Percentiles rank a stretch among this genome's conserved stretches.
Evolutionary conservation across 2,113 vertebrate genomes (phyloP).

Genomic region (Pteruthius melanotis): DNA sequence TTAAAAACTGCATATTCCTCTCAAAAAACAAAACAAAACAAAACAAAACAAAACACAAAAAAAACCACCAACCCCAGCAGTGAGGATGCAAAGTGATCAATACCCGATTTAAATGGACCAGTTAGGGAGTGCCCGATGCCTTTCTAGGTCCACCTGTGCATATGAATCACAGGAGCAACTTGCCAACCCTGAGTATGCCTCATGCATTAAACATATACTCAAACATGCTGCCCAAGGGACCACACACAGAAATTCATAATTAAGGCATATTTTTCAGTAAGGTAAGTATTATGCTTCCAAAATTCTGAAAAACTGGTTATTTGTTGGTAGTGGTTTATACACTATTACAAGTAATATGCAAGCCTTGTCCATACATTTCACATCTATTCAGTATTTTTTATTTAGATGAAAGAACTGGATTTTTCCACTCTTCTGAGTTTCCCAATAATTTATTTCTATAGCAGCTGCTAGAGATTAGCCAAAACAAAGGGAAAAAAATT

Average conservation of each 20-base stretch:
- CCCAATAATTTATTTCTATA: neutral
- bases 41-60: too few species aligned
- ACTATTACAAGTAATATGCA: neutral
- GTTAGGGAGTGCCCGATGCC: neutral
- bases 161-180: neutral
- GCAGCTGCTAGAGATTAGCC: neutral
- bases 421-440: neutral
- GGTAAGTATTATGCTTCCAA: neutral
- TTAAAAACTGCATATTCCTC: neutral
- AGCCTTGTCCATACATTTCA: neutral
- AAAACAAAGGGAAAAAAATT: neutral
- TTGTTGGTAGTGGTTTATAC: neutral
- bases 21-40: neutral
- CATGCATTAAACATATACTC: neutral
- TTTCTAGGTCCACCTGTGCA: neutral
- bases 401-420: neutral
- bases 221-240: neutral
- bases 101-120: neutral
- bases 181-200: neutral
- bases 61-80: fast-evolving
- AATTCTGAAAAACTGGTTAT: neutral
- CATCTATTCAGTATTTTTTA: neutral
- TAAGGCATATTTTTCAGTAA: neutral
- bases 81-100: neutral
- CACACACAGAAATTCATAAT: neutral